A percentile compares a stretch with the other conserved stretches of the same genome.
Evolutionary conservation across 1,140 invertebrate species (phyloP).

Genomic region (Octopus bimaculoides): DNA sequence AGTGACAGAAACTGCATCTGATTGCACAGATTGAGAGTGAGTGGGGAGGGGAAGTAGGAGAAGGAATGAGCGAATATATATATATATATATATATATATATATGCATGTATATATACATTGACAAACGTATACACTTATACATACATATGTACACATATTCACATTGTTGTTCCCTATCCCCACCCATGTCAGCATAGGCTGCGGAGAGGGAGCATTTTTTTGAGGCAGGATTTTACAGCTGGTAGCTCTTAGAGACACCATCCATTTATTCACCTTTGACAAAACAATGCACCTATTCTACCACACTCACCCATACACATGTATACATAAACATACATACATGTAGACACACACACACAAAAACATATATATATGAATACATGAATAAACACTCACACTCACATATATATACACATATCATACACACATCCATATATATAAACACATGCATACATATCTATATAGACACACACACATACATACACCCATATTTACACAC

Average conservation of each 20-base stretch:
- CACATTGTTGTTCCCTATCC: not conserved
- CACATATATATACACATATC: not conserved
- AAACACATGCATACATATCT: not conserved
- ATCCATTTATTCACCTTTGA: not conserved
- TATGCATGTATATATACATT: not conserved
- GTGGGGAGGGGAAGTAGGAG: too few species aligned
- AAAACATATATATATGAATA: not conserved
- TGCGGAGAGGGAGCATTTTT: too few species aligned
- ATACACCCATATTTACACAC: not conserved
- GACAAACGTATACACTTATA: not conserved
- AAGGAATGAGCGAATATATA: not conserved
- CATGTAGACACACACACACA: not conserved
- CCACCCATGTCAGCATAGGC: too few species aligned
- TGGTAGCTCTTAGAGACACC: too few species aligned
- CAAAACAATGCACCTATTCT: not conserved
- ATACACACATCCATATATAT: not conserved
- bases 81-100: not conserved
- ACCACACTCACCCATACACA: not conserved
- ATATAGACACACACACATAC: not conserved
- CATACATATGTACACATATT: not conserved
- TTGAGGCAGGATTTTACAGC: too few species aligned
- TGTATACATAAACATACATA: not conserved
- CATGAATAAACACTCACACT: not conserved
- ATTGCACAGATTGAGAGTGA: too few species aligned
- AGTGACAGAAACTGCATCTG: too few species aligned